Evolutionary conservation across 2,797 vertebrate genomes (phyloP).

Genomic region (Acrocephalus scirpaceus): DNA sequence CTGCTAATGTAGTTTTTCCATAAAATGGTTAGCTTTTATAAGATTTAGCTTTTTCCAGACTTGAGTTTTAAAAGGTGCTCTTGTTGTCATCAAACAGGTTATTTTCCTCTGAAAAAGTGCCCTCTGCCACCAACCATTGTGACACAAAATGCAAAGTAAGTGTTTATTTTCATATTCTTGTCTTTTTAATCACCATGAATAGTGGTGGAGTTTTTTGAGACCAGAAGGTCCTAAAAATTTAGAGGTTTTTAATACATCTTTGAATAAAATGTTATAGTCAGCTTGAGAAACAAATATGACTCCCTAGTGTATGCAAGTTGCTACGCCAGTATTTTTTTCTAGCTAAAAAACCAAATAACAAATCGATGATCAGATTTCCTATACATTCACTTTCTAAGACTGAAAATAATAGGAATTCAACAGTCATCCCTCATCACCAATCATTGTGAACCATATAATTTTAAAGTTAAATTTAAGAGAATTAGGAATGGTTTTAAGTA

Average conservation of each 20-base stretch:
- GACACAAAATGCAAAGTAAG: background rate
- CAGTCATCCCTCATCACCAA: background rate
- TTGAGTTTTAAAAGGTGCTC: background rate
- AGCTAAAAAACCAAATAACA: background rate
- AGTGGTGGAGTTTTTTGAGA: background rate
- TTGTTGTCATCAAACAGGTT: background rate
- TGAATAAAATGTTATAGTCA: background rate
- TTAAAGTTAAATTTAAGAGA: background rate
- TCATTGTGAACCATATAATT: background rate
- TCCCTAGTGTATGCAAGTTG: background rate
- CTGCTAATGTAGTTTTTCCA: background rate
- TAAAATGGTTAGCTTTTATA: background rate
- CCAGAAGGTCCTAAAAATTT: background rate
- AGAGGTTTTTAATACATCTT: background rate
- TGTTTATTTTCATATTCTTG: background rate
- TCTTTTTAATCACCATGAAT: background rate
- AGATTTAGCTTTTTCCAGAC: background rate
- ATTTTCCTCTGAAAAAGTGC: background rate
- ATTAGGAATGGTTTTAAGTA: background rate
- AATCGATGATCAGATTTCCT: background rate
- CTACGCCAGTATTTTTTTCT: background rate
- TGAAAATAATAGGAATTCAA: background rate
- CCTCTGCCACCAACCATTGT: fast-evolving
- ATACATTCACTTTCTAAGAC: background rate
- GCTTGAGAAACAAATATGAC: background rate